Percentiles rank a stretch among this genome's conserved stretches.
phyloP scores from a whole-genome alignment of 2,797 vertebrate genomes.

The Diplodus puntazzo region DNA sequence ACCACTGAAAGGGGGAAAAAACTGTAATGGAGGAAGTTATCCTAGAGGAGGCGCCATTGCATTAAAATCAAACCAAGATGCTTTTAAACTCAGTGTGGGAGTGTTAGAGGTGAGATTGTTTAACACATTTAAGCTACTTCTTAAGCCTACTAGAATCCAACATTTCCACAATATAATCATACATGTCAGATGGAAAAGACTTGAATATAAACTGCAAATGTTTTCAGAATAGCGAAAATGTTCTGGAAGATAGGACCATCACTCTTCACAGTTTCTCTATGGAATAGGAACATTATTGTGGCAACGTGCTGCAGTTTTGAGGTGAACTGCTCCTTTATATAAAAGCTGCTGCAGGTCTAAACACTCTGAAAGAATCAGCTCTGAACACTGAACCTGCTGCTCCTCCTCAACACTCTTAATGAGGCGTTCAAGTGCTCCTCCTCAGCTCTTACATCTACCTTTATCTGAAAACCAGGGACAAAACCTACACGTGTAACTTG shows the following conservation, averaged over 20 bases:
- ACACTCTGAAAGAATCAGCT: too few species aligned
- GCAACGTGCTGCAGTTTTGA: background rate
- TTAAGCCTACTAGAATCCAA: too few species aligned
- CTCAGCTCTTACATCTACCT: too few species aligned
- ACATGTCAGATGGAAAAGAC: background rate
- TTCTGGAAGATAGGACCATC: too few species aligned
- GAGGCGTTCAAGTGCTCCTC: background rate
- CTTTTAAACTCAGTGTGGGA: background rate
- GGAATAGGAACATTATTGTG: background rate
- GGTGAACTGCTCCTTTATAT: background rate
- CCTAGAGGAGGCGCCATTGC: constrained; percentile 42
- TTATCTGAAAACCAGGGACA: too few species aligned
- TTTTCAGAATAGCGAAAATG: background rate
- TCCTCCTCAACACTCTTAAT: background rate
- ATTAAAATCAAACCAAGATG: background rate
- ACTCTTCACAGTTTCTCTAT: too few species aligned
- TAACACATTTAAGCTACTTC: too few species aligned
- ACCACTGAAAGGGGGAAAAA: background rate
- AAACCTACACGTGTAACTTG: too few species aligned
- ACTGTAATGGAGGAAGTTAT: background rate
- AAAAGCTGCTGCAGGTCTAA: background rate
- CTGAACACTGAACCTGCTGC: background rate
- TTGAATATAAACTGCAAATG: background rate
- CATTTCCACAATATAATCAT: too few species aligned
- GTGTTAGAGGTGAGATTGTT: background rate